Conservation (phyloP, 1,140 invertebrate genomes). For the Lordiphosa mommai region DNA sequence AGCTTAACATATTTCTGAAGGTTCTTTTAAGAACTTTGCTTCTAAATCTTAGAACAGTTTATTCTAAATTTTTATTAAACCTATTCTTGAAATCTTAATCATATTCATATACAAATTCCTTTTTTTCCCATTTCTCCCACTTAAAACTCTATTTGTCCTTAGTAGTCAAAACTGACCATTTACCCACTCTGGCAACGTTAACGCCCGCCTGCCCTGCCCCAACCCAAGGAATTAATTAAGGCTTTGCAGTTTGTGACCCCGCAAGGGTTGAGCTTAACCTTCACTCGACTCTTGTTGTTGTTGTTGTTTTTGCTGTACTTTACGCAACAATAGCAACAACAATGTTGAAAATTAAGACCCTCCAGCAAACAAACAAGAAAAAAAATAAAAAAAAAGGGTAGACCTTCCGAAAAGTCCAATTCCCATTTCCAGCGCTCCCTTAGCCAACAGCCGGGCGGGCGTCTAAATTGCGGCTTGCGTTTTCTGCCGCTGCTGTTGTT, state of each 20-base stretch:
- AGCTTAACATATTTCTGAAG: too few species aligned
- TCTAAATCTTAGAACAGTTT: too few species aligned
- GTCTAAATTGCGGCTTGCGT: conserved; percentile 65
- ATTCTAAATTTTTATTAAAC: too few species aligned
- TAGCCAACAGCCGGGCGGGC: conserved; percentile 19
- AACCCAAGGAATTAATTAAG: conserved; percentile 9
- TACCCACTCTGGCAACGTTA: too few species aligned
- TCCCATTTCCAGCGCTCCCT: conserved; percentile 11
- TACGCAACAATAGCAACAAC: conserved; percentile 40
- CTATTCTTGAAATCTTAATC: too few species aligned
- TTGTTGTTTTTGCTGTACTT: conserved; percentile 1
- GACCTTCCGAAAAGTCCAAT: conserved; percentile 33
- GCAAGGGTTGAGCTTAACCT: conserved; percentile 6
- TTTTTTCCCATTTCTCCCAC: too few species aligned
- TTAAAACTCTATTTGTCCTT: too few species aligned
- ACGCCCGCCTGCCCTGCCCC: not conserved
- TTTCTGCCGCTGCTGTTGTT: conserved; percentile 1
- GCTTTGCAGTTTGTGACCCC: conserved; percentile 3
- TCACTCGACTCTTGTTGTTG: conserved; percentile 1
- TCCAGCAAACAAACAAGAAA: conserved; percentile 25
- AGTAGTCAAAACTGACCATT: too few species aligned
- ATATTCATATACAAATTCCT: too few species aligned
- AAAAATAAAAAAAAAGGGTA: conserved; percentile 6
- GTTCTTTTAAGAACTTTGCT: too few species aligned
- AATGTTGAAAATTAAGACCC: conserved; percentile 69